Evolutionary conservation across 2,113 vertebrate species (phyloP).

Genomic region (Phycodurus eques): DNA sequence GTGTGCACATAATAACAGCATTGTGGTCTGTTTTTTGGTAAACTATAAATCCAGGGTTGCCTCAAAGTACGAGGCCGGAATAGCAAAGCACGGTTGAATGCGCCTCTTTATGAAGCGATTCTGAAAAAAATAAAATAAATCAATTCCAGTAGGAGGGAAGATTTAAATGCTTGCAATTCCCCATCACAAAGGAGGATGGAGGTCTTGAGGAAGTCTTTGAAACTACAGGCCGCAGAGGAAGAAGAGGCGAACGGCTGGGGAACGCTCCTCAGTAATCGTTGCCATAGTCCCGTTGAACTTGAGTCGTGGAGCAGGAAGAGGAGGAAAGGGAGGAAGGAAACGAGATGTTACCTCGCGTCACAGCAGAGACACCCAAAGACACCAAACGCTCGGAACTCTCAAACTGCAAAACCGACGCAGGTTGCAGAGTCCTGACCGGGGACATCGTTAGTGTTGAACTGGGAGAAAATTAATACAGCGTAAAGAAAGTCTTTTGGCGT

Average conservation of each 20-base stretch:
- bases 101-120: background rate
- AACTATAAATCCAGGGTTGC: constrained; percentile 24
- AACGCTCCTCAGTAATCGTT: constrained; percentile 78
- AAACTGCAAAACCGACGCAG: constrained; percentile 13
- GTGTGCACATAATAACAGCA: constrained; percentile 20
- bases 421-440: constrained; percentile 10
- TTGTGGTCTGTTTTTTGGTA: constrained; percentile 24
- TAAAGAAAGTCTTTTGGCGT: background rate
- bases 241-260: constrained; percentile 47
- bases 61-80: constrained; percentile 19
- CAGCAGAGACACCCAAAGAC: constrained; percentile 39
- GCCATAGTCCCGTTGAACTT: constrained; percentile 77
- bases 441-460: constrained; percentile 9
- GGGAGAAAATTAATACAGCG: constrained; percentile 2
- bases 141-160: constrained; percentile 38
- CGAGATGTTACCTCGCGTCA: constrained; percentile 57
- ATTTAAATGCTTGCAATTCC: constrained; percentile 35
- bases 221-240: constrained; percentile 33
- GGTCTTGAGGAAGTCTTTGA: constrained; percentile 31
- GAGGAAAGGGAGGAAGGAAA: constrained; percentile 32
- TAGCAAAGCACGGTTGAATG: constrained; percentile 11
- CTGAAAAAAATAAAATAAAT: background rate
- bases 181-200: constrained; percentile 34
- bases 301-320: constrained; percentile 36
- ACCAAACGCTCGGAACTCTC: constrained; percentile 40